Evolutionary conservation across 2,888 invertebrate genomes (phyloP).

Genomic region (Bembecia ichneumoniformis): DNA sequence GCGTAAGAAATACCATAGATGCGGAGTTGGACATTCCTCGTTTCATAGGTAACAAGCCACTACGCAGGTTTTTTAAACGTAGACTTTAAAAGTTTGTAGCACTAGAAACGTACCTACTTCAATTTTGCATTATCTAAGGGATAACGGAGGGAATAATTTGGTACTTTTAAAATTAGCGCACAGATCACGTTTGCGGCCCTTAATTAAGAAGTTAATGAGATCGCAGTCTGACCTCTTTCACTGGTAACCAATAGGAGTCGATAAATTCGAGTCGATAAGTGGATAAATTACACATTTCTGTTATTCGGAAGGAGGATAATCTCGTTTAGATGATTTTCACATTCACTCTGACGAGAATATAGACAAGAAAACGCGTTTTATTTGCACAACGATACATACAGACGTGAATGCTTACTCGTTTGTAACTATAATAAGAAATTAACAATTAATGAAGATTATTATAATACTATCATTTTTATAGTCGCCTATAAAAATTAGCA

Average conservation of each 20-base stretch:
- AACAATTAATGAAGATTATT: no score
- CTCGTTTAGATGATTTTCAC: not conserved
- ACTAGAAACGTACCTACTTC: not conserved
- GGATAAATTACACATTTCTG: no score
- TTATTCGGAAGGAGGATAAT: not conserved
- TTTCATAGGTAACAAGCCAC: no score
- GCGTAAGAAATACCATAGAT: no score
- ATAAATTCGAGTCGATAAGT: slow-evolving; percentile 32
- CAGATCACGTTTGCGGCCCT: slow-evolving; percentile 47
- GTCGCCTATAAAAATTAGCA: no score
- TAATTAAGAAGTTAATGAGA: slow-evolving; percentile 66
- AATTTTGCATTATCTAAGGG: not conserved
- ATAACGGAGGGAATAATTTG: not conserved
- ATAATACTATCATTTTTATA: no score
- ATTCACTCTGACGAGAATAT: no score
- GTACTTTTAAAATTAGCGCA: slow-evolving; percentile 31
- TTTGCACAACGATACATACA: no score
- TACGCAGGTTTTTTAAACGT: not conserved
- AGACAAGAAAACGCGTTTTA: no score
- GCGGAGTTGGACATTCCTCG: no score
- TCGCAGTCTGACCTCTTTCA: slow-evolving; percentile 37
- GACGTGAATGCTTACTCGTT: no score
- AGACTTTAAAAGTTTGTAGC: not conserved
- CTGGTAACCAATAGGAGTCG: slow-evolving; percentile 41
- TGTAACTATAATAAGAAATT: no score